phyloP scores from a whole-genome alignment of 2,888 invertebrate species.

The Nemotelus pantherinus region DNA sequence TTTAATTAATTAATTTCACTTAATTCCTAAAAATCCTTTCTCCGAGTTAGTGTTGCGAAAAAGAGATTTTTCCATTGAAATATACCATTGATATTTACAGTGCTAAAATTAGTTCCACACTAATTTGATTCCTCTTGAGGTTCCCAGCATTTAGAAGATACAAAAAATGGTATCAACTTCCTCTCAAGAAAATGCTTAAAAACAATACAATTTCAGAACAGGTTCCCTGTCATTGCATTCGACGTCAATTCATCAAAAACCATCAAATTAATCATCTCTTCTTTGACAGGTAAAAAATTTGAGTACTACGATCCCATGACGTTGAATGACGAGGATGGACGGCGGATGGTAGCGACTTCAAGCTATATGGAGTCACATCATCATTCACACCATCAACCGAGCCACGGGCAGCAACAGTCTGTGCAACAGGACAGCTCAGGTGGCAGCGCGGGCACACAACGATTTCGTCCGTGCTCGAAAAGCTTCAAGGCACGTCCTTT shows the following conservation, averaged over 20 bases:
- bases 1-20: no score
- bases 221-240: neutral
- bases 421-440: conserved; percentile 16
- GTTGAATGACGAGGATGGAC: conserved; percentile 57
- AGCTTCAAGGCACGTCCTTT: conserved; percentile 45
- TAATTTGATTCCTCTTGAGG: no score
- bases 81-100: no score
- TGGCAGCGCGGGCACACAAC: neutral
- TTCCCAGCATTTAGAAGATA: no score
- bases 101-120: no score
- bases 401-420: conserved; percentile 40
- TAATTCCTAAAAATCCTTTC: no score
- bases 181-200: no score
- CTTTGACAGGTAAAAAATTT: conserved; percentile 57
- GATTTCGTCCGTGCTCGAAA: conserved; percentile 41
- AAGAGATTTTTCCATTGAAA: no score
- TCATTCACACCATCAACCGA: conserved; percentile 47
- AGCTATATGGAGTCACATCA: conserved; percentile 17
- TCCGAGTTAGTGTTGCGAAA: no score
- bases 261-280: conserved; percentile 27
- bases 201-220: no score
- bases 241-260: conserved; percentile 15
- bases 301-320: conserved; percentile 63
- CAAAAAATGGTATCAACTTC: no score
- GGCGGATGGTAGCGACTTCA: neutral